phyloP scores from a whole-genome alignment of 35 echinoderm and acorn worm genomes.

The Diadema setosum region DNA sequence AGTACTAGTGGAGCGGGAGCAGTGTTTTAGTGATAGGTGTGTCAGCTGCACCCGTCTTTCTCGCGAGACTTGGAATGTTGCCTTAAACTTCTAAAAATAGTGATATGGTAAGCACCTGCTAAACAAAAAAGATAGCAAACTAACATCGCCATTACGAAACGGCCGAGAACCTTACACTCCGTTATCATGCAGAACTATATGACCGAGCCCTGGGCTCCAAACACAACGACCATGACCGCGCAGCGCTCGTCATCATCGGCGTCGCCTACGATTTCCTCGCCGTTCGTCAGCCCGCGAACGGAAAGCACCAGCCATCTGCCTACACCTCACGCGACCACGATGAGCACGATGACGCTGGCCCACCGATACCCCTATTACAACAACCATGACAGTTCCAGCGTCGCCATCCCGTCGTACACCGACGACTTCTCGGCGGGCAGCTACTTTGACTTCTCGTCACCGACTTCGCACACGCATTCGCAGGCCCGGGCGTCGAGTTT shows the following conservation, averaged over 20 bases:
- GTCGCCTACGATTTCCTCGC: not conserved
- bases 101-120: no score
- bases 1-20: no score
- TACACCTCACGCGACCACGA: not conserved
- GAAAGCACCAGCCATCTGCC: not conserved
- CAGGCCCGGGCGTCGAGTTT: not conserved
- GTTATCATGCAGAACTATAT: not conserved
- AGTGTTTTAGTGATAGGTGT: no score
- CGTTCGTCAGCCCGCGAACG: not conserved
- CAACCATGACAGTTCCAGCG: not conserved
- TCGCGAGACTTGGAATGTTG: no score
- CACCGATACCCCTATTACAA: slow-evolving; percentile 20
- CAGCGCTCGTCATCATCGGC: not conserved
- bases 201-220: not conserved
- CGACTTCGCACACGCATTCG: not conserved
- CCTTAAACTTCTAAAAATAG: no score
- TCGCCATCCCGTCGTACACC: slow-evolving; percentile 8
- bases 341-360: not conserved
- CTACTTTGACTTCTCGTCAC: slow-evolving; percentile 14
- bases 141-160: no score
- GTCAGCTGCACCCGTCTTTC: no score
- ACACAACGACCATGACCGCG: no score
- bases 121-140: no score
- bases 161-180: no score
- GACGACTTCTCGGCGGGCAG: slow-evolving; percentile 27